Evolutionary conservation across 2,888 invertebrate genomes (phyloP), one percentile per base, ranked within the genome.

Genomic region (Diabrotica balteata): DNA sequence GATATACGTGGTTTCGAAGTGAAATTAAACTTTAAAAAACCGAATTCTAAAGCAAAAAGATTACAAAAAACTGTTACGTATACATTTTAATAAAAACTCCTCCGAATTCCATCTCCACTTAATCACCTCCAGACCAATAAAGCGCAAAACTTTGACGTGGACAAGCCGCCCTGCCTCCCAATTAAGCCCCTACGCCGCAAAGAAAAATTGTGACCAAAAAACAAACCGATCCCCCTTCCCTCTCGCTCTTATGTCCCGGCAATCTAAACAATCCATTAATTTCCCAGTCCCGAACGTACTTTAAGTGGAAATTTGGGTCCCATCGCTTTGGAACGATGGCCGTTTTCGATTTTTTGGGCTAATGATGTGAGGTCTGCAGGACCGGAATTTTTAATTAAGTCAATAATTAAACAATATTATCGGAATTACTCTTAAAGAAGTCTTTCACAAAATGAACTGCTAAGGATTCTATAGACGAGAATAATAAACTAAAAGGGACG

Each of bases 261-360:
- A 61, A 47, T 64, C 60, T 57, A 64, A 64, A 68, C 68, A 68
- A 64, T 54, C 68, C 68, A 68, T 68, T 68, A 68, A 68, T 68
- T 68, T 64, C 64, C 68, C 64, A 52, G 51, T 59, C 54, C 49
- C 60, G 68, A 68, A 61, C 68, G 59, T 45, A 57, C 51, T 43
- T 46, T 55, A 63, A 57, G 64, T 64, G 60, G 64, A 64, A 65
- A 65, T 65, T 63, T 67, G 57, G 63, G 57, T 63, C 57, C 63
- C 57, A 54, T 59, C 46, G 43, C 47, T 49, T 43, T 43, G 46
- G 42, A 44, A 53, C 63, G 63, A 62, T 54, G 57, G 51, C 22
- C 32, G 49, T 57, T 49, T 7, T 43, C 11, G n/a, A 59, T 17
- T 47, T 59, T 59, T 59, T 43, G 7, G 10, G 52, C 52, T 52